Base-by-base conservation (phyloP, 1,140 invertebrate genomes). In the Bathynomus jamesi region DNA sequence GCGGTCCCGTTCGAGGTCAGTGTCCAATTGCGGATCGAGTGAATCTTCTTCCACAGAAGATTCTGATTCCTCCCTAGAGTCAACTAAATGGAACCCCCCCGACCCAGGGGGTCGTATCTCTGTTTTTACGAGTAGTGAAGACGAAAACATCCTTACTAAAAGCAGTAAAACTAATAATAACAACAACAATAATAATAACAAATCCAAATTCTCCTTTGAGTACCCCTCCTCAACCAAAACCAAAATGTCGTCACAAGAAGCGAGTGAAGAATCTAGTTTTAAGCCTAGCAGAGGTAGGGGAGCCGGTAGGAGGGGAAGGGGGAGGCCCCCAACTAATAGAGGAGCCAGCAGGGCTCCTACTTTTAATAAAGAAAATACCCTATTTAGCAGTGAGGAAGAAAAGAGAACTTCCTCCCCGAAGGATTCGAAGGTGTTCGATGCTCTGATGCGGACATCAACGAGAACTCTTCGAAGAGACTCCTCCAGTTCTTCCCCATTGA, bases 1-100 rank as follows among this genome's bases (percentile, higher is more conserved):
- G 73, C 85, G 88, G 73, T 77, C 75, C 25, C 66, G 75, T 7
- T 77, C 75, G 28, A 86, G 74, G 28, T 79, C 65, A 31, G 65
- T 62, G 61, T 71, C 72, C 68, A 75, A 53, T 21, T 53, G 74
- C n/a, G 78, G 75, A 65, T 63, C 73, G 13, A 78, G 78, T 78
- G 78, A 53, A 53, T 17, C 40, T 17, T 53, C 40, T 5, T 53
- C 40, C 2, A 53, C 78, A 70, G 75, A 69, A 69, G 79, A 80
- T 61, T 62, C 69, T 28, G 74, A 73, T 61, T 72, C 69, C 7
- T 72, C 73, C 27, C 31, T 76, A 13, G 67, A 72, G 1, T 74
- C 70, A 30, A 61, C 69, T n/a, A 73, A 72, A 46, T 77, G 69
- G 75, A 65, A 40, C 21, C 67, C 70, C 11, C 69, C 75, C 24